These are phyloP conservation scores for Allobates femoralis DNA, from an alignment of 2,797 vertebrate genomes.

Conservation along the genomic window DNA sequence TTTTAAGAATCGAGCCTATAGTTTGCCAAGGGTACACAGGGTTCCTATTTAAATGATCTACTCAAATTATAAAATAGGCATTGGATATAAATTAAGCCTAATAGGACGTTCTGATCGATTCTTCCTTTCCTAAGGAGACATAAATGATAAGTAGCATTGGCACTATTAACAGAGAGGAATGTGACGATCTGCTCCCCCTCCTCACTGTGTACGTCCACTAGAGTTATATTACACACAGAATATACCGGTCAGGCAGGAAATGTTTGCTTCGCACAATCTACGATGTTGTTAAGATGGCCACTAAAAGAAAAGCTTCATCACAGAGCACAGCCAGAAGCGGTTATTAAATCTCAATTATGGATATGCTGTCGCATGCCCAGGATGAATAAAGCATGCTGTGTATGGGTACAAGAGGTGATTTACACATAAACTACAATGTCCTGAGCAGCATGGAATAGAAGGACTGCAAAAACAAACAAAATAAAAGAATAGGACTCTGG, in stretches of 20 bases:
- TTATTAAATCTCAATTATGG: slow-evolving; percentile 54
- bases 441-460: slow-evolving; percentile 6
- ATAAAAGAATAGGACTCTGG: too few species aligned
- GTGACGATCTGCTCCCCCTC: neutral
- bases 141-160: slow-evolving; percentile 10
- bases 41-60: slow-evolving; percentile 48
- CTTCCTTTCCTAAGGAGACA: neutral
- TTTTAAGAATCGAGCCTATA: too few species aligned
- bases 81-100: slow-evolving; percentile 52
- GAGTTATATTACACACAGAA: slow-evolving; percentile 24
- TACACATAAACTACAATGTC: slow-evolving; percentile 27
- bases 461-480: neutral
- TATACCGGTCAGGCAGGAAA: slow-evolving; percentile 37
- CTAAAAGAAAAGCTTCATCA: slow-evolving; percentile 46
- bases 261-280: slow-evolving; percentile 46
- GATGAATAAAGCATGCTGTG: neutral
- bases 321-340: neutral
- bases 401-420: slow-evolving; percentile 3
- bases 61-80: slow-evolving; percentile 45
- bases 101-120: slow-evolving; percentile 45
- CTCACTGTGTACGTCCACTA: neutral
- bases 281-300: slow-evolving; percentile 21
- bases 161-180: slow-evolving; percentile 29
- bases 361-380: neutral
- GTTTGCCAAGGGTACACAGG: too few species aligned